Evolutionary conservation across 2,888 invertebrate genomes (phyloP).

Genomic region (Lepetodrilus schrolli): DNA sequence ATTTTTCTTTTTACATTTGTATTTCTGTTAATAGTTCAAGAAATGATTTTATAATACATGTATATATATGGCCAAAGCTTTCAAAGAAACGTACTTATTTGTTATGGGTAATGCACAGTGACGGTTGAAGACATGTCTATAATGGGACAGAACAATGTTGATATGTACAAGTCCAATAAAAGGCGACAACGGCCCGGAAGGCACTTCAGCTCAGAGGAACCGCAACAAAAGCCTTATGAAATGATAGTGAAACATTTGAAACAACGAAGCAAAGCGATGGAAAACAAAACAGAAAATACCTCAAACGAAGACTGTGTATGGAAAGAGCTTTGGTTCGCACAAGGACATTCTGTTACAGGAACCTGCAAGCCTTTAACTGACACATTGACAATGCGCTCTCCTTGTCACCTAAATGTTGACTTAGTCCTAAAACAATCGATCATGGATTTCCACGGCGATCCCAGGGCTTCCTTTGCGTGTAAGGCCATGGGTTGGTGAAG

Average conservation of each 20-base stretch:
- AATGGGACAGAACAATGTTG: too few species aligned
- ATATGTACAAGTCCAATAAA: too few species aligned
- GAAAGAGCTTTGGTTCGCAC: background rate
- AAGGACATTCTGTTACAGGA: background rate
- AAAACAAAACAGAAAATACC: conserved; percentile 15
- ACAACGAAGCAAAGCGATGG: conserved; percentile 17
- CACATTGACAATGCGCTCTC: background rate
- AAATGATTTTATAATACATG: too few species aligned
- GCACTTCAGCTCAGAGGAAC: background rate
- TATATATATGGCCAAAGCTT: too few species aligned
- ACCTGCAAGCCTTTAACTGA: background rate
- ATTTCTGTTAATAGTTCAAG: too few species aligned
- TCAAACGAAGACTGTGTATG: background rate
- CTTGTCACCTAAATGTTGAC: conserved; percentile 15
- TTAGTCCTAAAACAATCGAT: conserved; percentile 21
- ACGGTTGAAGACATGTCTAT: too few species aligned
- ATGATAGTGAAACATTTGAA: conserved; percentile 5
- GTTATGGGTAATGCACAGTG: too few species aligned
- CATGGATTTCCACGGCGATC: background rate
- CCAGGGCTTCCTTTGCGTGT: background rate
- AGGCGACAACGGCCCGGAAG: too few species aligned
- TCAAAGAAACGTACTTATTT: too few species aligned
- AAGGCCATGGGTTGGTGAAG: background rate
- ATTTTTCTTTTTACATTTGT: too few species aligned
- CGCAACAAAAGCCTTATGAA: conserved; percentile 15